phyloP scores from a whole-genome alignment of 2,888 invertebrate genomes.

The Pseudanteris insignis region DNA sequence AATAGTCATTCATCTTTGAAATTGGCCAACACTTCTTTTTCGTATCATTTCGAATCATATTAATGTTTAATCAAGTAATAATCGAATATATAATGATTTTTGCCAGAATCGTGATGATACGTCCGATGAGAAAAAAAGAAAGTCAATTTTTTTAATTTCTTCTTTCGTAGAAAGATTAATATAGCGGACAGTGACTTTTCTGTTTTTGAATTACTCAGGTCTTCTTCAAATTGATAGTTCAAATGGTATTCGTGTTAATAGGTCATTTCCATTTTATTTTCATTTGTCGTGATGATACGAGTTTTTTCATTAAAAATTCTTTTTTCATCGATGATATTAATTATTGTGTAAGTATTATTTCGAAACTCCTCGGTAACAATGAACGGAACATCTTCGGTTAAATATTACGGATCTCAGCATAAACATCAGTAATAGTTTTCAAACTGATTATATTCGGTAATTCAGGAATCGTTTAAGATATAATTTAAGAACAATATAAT shows the following conservation, averaged over 20 bases:
- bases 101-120: no score
- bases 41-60: no score
- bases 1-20: slow-evolving; percentile 18
- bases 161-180: slow-evolving; percentile 27
- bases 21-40: no score
- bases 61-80: no score
- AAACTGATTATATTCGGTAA: no score
- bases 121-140: slow-evolving; percentile 13
- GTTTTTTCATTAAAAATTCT: slow-evolving; percentile 12
- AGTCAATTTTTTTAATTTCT: slow-evolving; percentile 1
- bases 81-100: no score
- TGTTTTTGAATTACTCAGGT: slow-evolving; percentile 11
- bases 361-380: slow-evolving; percentile 4
- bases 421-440: no score
- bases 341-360: slow-evolving; percentile 26
- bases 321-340: slow-evolving; percentile 13
- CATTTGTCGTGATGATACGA: slow-evolving; percentile 22
- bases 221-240: slow-evolving; percentile 37
- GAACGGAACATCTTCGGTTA: no score
- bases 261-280: slow-evolving; percentile 35
- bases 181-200: slow-evolving; percentile 37
- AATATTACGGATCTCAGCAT: no score
- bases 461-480: neutral
- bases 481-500: no score
- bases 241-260: slow-evolving; percentile 39